A percentile compares a stretch with the other conserved stretches of the same genome.
phyloP scores from a whole-genome alignment of 1,140 invertebrate species.

The Notospermus geniculatus region DNA sequence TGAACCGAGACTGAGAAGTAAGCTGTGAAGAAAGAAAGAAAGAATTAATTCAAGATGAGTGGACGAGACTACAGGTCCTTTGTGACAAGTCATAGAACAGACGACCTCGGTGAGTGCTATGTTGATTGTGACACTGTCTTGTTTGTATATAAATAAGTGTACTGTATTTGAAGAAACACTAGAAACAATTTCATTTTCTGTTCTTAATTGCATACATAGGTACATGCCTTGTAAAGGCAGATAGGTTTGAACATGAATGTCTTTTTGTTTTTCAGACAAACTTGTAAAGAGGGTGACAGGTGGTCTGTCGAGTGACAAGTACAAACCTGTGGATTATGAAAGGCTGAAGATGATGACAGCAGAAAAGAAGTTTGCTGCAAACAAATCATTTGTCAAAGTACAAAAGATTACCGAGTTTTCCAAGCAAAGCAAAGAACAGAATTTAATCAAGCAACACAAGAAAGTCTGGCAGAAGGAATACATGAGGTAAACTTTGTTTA shows the following conservation, averaged over 20 bases:
- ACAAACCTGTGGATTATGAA: slow-evolving; percentile 46
- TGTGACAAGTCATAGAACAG: slow-evolving; percentile 12
- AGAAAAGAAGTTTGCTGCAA: slow-evolving; percentile 42
- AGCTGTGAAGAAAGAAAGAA: no score
- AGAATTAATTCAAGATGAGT: slow-evolving; percentile 6
- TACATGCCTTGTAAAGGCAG: no score
- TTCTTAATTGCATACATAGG: no score
- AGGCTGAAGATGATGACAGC: slow-evolving; percentile 37
- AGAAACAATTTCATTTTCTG: no score
- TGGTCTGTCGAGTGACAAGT: slow-evolving; percentile 47
- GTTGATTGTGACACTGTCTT: no score
- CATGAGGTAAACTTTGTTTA: slow-evolving; percentile 14
- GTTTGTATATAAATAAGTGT: no score
- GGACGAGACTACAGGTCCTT: slow-evolving; percentile 17
- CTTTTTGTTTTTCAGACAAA: slow-evolving; percentile 27
- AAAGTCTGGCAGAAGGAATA: slow-evolving; percentile 50
- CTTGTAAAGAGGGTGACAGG: slow-evolving; percentile 35
- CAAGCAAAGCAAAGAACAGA: slow-evolving; percentile 46
- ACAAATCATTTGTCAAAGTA: slow-evolving; percentile 44
- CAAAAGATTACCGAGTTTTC: slow-evolving; percentile 47
- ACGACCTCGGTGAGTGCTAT: not conserved
- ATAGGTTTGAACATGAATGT: no score
- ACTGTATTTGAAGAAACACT: no score
- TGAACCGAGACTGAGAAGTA: no score
- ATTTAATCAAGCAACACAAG: slow-evolving; percentile 43